Base-by-base conservation (phyloP, 1,140 invertebrate genomes). In the Papilio dardanus region DNA sequence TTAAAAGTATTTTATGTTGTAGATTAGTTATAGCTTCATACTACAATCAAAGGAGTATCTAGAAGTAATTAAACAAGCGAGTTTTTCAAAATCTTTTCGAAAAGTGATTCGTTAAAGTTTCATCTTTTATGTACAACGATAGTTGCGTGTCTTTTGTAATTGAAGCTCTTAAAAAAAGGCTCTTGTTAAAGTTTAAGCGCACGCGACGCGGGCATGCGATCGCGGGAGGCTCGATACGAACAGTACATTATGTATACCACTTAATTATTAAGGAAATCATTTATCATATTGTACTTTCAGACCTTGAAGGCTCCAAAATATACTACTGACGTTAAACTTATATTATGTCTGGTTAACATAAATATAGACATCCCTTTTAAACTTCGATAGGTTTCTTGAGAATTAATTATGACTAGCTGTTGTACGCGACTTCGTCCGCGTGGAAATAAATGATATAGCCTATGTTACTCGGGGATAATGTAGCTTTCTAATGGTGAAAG, bases 71-170 rank as follows among this genome's bases (percentile, higher is more conserved):
- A 14, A n/a, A n/a, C 42, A n/a, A 19, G 16, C 4, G 19, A n/a
- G 4, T n/a, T 19, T 50, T 50, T 50, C 7, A 21, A 62, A 62
- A 8, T 28, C 3, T 24, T 6, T 3, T 62, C 5, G 24, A 62
- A 30, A 62, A 28, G 24, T 62, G 54, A 62, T 62, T 62, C 12
- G 54, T 62, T 28, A 62, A 62, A 62, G 21, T 62, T 62, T 62
- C 54, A 62, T 62, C 21, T 28, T 62, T 62, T 62, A 62, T 62
- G 54, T 62, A 62, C 24, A 28, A 62, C 24, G 54, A 28, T 62
- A 62, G 24, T 62, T 62, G 54, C 54, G 54, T 62, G 54, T 62
- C 54, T 62, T 62, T 62, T 62, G 54, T 62, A 62, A 62, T 62
- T 62, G 54, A 62, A 62, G 21, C 21, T 62, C 54, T 62, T 62